A percentile compares a stretch with the other conserved stretches of the same genome.
These are phyloP conservation scores for Neocrepidodera transversa DNA, from an alignment of 2,888 invertebrate genomes.

Conservation along the genomic window DNA sequence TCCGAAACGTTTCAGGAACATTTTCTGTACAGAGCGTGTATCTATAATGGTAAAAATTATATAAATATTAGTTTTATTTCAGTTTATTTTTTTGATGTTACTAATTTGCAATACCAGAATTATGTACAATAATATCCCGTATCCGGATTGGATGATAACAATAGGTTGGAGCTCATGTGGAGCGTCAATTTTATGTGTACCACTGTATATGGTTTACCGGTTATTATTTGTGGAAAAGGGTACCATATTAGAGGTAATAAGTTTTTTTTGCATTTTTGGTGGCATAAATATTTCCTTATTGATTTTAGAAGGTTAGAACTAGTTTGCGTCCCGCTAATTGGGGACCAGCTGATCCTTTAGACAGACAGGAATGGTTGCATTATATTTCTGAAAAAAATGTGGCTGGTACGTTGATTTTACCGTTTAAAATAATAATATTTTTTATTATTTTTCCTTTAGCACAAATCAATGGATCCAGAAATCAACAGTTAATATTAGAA, in stretches of 20 bases:
- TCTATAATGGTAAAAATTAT: too few relatives aligned
- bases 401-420: not conserved
- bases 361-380: slow-evolving; percentile 49
- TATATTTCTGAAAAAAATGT: slow-evolving; percentile 2
- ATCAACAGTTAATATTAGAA: too few relatives aligned
- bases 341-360: slow-evolving; percentile 66
- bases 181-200: slow-evolving; percentile 78
- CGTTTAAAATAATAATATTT: too few relatives aligned
- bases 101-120: slow-evolving; percentile 64
- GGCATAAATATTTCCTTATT: too few relatives aligned
- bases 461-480: too few relatives aligned
- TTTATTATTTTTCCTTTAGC: too few relatives aligned
- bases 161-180: slow-evolving; percentile 72
- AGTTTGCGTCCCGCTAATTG: slow-evolving; percentile 61
- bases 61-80: too few relatives aligned
- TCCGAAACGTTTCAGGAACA: too few relatives aligned
- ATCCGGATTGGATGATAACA: slow-evolving; percentile 68
- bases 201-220: slow-evolving; percentile 69
- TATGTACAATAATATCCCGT: slow-evolving; percentile 64
- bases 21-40: too few relatives aligned
- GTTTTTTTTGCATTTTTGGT: slow-evolving; percentile 10
- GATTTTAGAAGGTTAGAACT: slow-evolving; percentile 52
- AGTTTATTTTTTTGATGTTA: slow-evolving; percentile 72
- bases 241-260: slow-evolving; percentile 60
- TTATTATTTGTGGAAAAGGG: slow-evolving; percentile 52